Base-by-base conservation (phyloP, 92 coral and sea anemone genomes). In the Epizoanthus fatuus region DNA sequence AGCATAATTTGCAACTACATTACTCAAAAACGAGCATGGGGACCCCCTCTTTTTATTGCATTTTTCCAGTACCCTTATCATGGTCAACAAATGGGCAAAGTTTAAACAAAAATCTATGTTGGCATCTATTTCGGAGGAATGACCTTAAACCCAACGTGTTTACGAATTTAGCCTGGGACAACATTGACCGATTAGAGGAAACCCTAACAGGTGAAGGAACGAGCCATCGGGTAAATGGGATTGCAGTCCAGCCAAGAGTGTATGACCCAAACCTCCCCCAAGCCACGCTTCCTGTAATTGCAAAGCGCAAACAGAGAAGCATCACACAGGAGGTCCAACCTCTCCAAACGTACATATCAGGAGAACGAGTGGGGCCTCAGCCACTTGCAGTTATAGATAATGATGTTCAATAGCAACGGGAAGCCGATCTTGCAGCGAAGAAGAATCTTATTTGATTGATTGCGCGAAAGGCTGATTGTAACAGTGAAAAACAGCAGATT, bases 151-250 rank as follows among this genome's bases (percentile, higher is more conserved):
- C 35, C 35, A 0, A 29, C 35, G 35, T 29, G 44, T 80, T 73
- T 70, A 87, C 94, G 38, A 86, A 75, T 60, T 69, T 90, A 44
- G 91, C 94, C 37, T 90, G 90, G 90, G 93, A 90, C 56, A 90
- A 90, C 70, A 81, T 87, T 40, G 87, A 87, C 40, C 47, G 87
- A 13, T 63, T 81, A 19, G 88, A 84, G 52, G 91, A 86, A 74
- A 90, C 91, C 44, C 86, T 86, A 7, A 72, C 75, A 6, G 91
- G 88, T 5, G 58, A 56, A 56, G 88, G 86, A 19, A 90, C 94
- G 19, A 81, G 91, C 20, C 91, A 90, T 63, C 63, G 94, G 0
- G 91, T 86, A 16, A 90, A 90, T 68, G 89, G 89, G 65, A 77
- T 78, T 66, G 79, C 54, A 49, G 89, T 83, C 14, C 94, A 91